Base-by-base conservation (phyloP, 2,888 invertebrate genomes). In the Epirrita christyi region DNA sequence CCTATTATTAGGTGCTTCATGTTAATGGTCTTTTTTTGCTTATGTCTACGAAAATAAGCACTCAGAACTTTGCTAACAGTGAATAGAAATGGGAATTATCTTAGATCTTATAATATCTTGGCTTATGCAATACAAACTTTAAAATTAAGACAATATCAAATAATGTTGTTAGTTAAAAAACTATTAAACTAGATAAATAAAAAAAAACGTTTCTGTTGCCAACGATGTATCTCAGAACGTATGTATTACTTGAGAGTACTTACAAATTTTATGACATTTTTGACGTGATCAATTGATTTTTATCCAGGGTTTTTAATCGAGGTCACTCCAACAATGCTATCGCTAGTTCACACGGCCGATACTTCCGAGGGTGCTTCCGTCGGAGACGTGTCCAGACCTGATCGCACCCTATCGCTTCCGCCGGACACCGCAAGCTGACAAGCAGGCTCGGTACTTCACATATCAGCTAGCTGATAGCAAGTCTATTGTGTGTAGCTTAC, bases 401-500 rank as follows among this genome's bases (percentile, higher is more conserved):
- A 74, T 71, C 78, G 73, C 73, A 73, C 73, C 74, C 80, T 88
- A 88, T 88, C 78, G 70, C 83, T 83, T 90, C 90, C 90, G 86
- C 77, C 88, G 89, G 88, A 87, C 85, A 87, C 82, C 87, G 79
- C 86, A 80, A 71, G 40, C 55, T 59, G 47, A 56, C 56, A 42
- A 56, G 34, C 43, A 11, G 38, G 47, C 44, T 50, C 36, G 48
- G 51, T 9, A 13, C 45, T 36, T 13, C 38, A 32, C 58, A 28
- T 59, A 59, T 59, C 59, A 48, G 21, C 27, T 27, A 13, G 8
- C 54, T 50, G 59, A 55, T 55, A 55, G n/a, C 42, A 37, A 13
- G 9, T 28, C 28, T 55, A 51, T 59, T 55, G 50, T 59, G 55
- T 56, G 34, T 41, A 41, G 37, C 38, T 47, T 34, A 40, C 49